Evolutionary conservation across 1,140 invertebrate genomes (phyloP), one percentile per base, ranked within the genome.

Genomic region (Cheumatopsyche charites): DNA sequence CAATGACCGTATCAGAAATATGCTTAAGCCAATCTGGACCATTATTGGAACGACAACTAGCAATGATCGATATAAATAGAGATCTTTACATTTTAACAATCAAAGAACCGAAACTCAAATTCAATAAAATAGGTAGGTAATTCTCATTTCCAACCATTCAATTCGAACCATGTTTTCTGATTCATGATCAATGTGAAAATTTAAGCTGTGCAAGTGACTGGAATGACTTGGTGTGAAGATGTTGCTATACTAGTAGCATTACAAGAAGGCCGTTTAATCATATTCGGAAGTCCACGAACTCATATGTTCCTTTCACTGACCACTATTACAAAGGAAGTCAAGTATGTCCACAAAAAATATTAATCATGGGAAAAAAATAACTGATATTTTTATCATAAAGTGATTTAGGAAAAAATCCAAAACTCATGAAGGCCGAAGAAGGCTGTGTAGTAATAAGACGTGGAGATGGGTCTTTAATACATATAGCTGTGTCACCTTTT

Each of bases 11-110:
- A 1, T 85, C 88, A 17, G 88, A 90, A 77, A 82, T 97, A 42
- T 89, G 89, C 4, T 79, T 97, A 25, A 94, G 94, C 81, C 91
- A 95, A 82, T 89, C 89, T 76, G 93, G 93, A 3, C 81, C 86
- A 2, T 66, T 89, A 0, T 85, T 72, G 80, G 75, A 85, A 43
- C 78, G 83, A 41, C 82, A 84, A 62, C 62, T 85, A 1, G 83
- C 83, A 1, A 68, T 85, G 7, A 70, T 85, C 12, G 83, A 85
- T 73, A 83, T 82, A 45, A 85, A 84, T 55, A 80, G 79, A 68
- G 83, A 85, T 73, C 73, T 85, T 23, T 83, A 83, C 67, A 80
- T 83, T 0, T 78, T 90, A 2, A 86, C 90, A 41, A 88, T 95
- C 1, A 86, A 89, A 75, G 86, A 88, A 58, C 86, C 85, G 70